phyloP scores from a whole-genome alignment of 1,140 invertebrate genomes.

The Amphibalanus amphitrite region DNA sequence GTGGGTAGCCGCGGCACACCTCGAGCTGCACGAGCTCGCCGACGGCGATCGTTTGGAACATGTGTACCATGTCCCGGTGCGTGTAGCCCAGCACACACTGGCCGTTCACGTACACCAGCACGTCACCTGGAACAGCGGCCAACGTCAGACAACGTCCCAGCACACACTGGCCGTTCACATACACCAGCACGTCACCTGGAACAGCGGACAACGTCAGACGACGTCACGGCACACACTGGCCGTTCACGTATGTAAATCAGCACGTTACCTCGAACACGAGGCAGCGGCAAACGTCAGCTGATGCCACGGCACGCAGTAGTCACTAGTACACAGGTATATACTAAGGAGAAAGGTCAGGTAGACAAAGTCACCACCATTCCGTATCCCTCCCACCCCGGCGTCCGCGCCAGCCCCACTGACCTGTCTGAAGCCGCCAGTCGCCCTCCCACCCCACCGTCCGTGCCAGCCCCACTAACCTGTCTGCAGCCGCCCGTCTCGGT shows the following conservation, averaged over 20 bases:
- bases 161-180: conserved; percentile 83
- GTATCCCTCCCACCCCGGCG: too few relatives aligned
- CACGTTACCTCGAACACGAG: conserved; percentile 71
- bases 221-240: conserved; percentile 84
- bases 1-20: conserved; percentile 83
- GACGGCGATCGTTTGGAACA: conserved; percentile 83
- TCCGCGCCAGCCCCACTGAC: conserved; percentile 24
- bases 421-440: conserved; percentile 67
- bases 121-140: conserved; percentile 53
- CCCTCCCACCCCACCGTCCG: too few relatives aligned
- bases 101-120: conserved; percentile 86
- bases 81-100: conserved; percentile 86
- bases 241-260: conserved; percentile 88
- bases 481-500: conserved; percentile 69
- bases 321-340: too few relatives aligned
- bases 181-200: conserved; percentile 84
- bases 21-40: conserved; percentile 78
- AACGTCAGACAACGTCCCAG: too few relatives aligned
- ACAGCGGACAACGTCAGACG: too few relatives aligned
- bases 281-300: too few relatives aligned
- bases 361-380: too few relatives aligned
- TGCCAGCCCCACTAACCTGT: conserved; percentile 34
- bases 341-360: too few relatives aligned
- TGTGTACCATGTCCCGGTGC: conserved; percentile 82
- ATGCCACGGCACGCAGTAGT: conserved; percentile 93